Evolutionary conservation across 2,888 invertebrate species (phyloP).

Genomic region (Lypha dubia): DNA sequence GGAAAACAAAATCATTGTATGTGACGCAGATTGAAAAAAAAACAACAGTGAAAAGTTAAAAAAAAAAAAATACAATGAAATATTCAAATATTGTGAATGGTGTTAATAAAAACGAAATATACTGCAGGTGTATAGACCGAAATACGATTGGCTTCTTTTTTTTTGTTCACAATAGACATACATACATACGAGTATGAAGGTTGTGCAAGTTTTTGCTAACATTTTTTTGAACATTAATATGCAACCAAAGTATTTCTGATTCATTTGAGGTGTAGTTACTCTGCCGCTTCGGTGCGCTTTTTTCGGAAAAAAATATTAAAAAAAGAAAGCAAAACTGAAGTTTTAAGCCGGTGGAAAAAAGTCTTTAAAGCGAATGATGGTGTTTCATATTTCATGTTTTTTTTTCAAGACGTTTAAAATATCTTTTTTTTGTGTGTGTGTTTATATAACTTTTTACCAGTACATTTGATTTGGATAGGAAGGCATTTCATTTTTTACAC

Average conservation of each 20-base stretch:
- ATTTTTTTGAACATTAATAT: neutral
- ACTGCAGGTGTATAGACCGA: neutral
- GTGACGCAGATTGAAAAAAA: neutral
- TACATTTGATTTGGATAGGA: conserved; percentile 58
- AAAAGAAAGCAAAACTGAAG: conserved; percentile 7
- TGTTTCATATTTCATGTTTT: conserved; percentile 12
- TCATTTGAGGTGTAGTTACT: neutral
- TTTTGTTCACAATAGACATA: too few species aligned
- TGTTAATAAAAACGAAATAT: conserved; percentile 17
- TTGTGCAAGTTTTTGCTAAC: neutral
- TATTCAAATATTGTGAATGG: conserved; percentile 3
- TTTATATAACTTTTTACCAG: conserved; percentile 11
- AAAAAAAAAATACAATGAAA: neutral
- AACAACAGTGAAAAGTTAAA: neutral
- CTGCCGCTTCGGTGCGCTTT: conserved; percentile 9
- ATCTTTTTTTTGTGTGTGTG: conserved; percentile 15
- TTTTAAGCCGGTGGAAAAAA: neutral
- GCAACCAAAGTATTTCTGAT: neutral
- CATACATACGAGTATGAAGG: neutral
- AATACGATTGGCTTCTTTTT: neutral
- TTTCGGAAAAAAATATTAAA: neutral
- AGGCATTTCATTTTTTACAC: conserved; percentile 66
- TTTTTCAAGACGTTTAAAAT: conserved; percentile 18
- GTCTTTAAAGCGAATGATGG: conserved; percentile 10
- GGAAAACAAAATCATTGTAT: neutral